Evolutionary conservation across 2,888 invertebrate species (phyloP), one percentile per base, ranked within the genome.

Genomic region (Hoplodrina blanda): DNA sequence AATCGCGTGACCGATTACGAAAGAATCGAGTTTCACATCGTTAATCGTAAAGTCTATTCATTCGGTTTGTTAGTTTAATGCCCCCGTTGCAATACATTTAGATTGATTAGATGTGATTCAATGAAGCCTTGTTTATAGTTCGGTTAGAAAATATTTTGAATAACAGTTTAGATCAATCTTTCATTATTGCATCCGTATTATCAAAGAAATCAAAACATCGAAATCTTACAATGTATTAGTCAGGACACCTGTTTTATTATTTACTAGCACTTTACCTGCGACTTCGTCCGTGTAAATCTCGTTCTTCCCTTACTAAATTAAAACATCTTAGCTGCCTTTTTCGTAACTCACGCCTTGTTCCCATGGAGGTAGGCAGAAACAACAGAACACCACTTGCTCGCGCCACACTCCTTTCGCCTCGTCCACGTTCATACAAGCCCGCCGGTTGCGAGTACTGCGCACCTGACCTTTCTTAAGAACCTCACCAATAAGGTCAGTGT

Each of bases 1-100:
- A 72, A 69, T 69, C 63, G 78, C 74, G 76, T 80, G 76, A 76
- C 72, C 62, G 62, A 81, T 80, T 73, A 66, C 77, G 62, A 72
- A 76, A 79, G 54, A 69, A 73, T 70, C 49, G 60, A 59, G 66
- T 81, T 80, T 78, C 71, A 60, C 66, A 69, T 74, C 64, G 78
- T 67, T 70, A 70, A 77, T 81, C 49, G 50, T 50, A 56, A 65
- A 62, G 49, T 63, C n/a, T n/a, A 44, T 71, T 73, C 53, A 69
- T 68, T 76, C 54, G 56, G 53, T 70, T 74, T 78, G 74, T 61
- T 67, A 44, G 56, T 78, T 68, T 62, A 61, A 62, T 64, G 54
- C 50, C 25, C 7, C 62, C 55, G 25, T 53, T 54, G 17, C 62
- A 59, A 64, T 55, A 60, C 20, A 33, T 59, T 69, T 66, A 68